Conservation (phyloP, 1,140 invertebrate genomes). For the Ips typographus region DNA sequence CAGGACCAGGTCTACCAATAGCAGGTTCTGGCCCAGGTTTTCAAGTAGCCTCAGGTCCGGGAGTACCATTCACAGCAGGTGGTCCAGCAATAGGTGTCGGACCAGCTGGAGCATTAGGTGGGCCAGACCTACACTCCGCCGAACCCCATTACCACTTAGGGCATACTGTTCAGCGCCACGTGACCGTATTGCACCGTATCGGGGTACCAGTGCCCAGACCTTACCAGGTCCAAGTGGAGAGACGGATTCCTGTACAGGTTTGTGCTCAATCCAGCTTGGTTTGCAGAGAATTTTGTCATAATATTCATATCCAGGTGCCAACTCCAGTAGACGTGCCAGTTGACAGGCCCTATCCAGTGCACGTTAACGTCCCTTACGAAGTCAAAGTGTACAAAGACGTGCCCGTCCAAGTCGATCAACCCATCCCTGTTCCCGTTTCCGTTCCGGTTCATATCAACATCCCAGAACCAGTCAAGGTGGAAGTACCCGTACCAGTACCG, state of each 20-base stretch:
- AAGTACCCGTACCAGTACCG: conserved; percentile 59
- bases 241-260: conserved; percentile 43
- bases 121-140: conserved; percentile 24
- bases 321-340: conserved; percentile 48
- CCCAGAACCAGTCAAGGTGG: conserved; percentile 49
- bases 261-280: neutral
- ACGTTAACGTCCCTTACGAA: conserved; percentile 55
- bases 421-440: conserved; percentile 40
- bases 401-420: conserved; percentile 45
- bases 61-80: conserved; percentile 15
- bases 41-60: conserved; percentile 1
- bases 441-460: conserved; percentile 42
- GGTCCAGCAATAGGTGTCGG: conserved; percentile 20
- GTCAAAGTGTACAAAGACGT: conserved; percentile 54
- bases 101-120: conserved; percentile 14
- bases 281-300: neutral
- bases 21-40: neutral
- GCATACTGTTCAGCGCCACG: conserved; percentile 39
- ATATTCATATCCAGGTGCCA: conserved; percentile 33
- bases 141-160: conserved; percentile 38
- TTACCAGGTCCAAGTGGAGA: conserved; percentile 40
- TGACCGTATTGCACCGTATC: conserved; percentile 42
- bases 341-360: conserved; percentile 51
- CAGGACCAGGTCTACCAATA: neutral
- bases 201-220: conserved; percentile 41